Percentiles rank a stretch among this genome's conserved stretches.
These are phyloP conservation scores for Neelides sp. DNA, from an alignment of 1,140 invertebrate genomes.

Conservation along the genomic window DNA sequence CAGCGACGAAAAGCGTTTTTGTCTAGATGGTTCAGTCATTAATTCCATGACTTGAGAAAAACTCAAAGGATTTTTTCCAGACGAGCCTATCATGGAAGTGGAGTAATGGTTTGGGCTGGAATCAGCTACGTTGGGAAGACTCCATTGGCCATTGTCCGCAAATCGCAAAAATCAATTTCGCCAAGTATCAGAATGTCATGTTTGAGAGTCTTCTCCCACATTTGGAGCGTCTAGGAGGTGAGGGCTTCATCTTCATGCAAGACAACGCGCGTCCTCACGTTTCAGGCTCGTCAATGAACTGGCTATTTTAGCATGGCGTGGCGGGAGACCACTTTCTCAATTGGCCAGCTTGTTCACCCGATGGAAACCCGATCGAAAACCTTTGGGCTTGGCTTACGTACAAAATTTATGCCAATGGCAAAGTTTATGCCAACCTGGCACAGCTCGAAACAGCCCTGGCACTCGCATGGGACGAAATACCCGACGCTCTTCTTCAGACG, in stretches of 20 bases:
- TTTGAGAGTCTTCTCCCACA: constrained; percentile 4
- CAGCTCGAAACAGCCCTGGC: constrained; percentile 4
- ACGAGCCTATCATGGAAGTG: too few relatives aligned
- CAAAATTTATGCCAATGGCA: constrained; percentile 15
- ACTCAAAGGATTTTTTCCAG: neutral
- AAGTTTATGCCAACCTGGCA: neutral
- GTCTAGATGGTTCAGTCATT: constrained; percentile 16
- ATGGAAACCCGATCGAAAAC: constrained; percentile 18
- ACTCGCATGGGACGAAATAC: constrained; percentile 9
- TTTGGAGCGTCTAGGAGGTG: neutral
- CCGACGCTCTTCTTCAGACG: neutral
- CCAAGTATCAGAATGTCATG: constrained; percentile 5
- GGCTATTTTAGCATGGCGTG: neutral
- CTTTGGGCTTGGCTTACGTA: constrained; percentile 12
- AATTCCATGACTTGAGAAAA: constrained; percentile 11
- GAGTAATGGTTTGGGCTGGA: too few relatives aligned
- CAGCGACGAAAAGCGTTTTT: constrained; percentile 11
- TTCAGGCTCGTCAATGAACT: neutral
- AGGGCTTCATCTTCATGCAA: constrained; percentile 3
- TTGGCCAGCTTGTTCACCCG: constrained; percentile 9
- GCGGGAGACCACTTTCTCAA: neutral
- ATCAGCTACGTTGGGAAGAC: neutral
- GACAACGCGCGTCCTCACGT: constrained; percentile 14
- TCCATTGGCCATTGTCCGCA: constrained; percentile 2
- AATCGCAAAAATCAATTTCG: neutral